Percentiles rank a stretch among this genome's conserved stretches.
Evolutionary conservation across 2,797 vertebrate genomes (phyloP).

Genomic region (Bryconaethiops microstoma): DNA sequence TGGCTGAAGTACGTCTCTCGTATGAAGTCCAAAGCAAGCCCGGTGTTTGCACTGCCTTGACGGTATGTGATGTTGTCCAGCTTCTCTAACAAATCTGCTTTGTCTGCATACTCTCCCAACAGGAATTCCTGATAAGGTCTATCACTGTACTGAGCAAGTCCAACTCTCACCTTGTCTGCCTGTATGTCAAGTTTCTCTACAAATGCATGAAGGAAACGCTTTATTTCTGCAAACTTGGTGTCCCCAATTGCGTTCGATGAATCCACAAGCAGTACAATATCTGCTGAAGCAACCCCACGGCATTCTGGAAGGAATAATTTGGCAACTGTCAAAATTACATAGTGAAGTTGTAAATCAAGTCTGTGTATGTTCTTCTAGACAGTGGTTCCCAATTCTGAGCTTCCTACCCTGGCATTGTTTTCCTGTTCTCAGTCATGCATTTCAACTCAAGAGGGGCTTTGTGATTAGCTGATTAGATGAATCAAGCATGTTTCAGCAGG

Average conservation of each 20-base stretch:
- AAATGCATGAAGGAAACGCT: constrained; percentile 73
- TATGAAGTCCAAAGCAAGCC: constrained; percentile 79
- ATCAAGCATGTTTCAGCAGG: too few relatives aligned
- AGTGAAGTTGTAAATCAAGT: background rate
- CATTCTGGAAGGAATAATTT: constrained; percentile 72
- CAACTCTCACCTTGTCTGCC: constrained; percentile 74
- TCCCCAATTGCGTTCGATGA: constrained; percentile 76
- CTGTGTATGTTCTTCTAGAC: background rate
- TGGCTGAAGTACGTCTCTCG: constrained; percentile 68
- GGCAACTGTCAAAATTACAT: background rate
- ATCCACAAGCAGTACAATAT: constrained; percentile 86
- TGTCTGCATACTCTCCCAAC: constrained; percentile 73
- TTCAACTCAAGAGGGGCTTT: too few relatives aligned
- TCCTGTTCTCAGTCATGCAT: too few relatives aligned
- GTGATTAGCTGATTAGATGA: too few relatives aligned
- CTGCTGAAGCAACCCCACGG: constrained; percentile 71
- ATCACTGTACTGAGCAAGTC: constrained; percentile 80
- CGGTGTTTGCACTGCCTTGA: constrained; percentile 72
- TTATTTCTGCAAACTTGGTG: constrained; percentile 74
- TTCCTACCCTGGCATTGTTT: background rate
- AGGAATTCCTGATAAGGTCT: constrained; percentile 72
- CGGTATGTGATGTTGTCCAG: constrained; percentile 70
- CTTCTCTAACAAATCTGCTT: constrained; percentile 67
- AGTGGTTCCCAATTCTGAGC: background rate
- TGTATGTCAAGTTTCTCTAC: constrained; percentile 75